Evolutionary conservation across 2,888 invertebrate species (phyloP).

Genomic region (Drosophila siamana): DNA sequence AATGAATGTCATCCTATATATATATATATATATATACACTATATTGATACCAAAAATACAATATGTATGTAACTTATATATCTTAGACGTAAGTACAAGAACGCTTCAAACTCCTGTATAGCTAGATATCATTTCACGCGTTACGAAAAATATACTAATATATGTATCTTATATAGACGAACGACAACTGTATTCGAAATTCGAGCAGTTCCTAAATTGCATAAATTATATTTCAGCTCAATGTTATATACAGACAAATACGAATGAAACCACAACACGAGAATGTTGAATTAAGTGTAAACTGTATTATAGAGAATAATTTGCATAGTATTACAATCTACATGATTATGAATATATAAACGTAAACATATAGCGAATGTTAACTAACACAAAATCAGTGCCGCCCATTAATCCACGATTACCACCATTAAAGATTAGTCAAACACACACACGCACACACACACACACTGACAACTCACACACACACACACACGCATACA

Average conservation of each 20-base stretch:
- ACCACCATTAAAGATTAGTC: conserved; percentile 77
- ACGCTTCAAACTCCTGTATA: conserved; percentile 32
- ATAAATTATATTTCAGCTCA: conserved; percentile 40
- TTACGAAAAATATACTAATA: neutral
- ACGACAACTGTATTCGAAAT: neutral
- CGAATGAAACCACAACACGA: too few relatives aligned
- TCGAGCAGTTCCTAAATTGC: neutral
- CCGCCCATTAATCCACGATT: conserved; percentile 81
- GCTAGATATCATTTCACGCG: conserved; percentile 15
- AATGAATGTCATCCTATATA: conserved; percentile 7
- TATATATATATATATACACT: conserved; percentile 23
- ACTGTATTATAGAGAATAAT: conserved; percentile 55
- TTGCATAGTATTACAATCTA: conserved; percentile 24
- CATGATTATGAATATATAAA: conserved; percentile 40
- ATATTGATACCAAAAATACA: conserved; percentile 39
- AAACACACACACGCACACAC: conserved; percentile 43
- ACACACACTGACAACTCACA: conserved; percentile 17
- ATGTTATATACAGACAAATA: conserved; percentile 40
- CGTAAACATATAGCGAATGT: conserved; percentile 65
- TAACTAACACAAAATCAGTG: conserved; percentile 79
- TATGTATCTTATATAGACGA: neutral
- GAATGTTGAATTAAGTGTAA: conserved; percentile 29
- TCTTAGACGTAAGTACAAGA: conserved; percentile 27
- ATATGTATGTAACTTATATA: conserved; percentile 38
- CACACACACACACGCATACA: conserved; percentile 17